Base-by-base conservation (phyloP, 2,797 vertebrate genomes). In the Holocentrus rufus region DNA sequence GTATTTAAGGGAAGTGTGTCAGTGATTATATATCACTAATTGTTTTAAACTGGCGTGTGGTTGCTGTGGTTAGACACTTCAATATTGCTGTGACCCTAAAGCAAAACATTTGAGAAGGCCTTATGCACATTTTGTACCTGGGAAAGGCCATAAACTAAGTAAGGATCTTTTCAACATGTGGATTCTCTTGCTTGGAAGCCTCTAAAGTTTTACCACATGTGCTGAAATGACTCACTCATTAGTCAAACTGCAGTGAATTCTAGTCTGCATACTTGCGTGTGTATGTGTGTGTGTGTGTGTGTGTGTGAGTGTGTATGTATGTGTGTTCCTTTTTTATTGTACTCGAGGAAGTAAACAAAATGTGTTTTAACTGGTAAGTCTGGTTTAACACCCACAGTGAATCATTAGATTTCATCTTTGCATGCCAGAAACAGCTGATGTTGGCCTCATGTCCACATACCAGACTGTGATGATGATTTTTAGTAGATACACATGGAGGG, bases 391-490 rank as follows among this genome's bases (percentile, higher is more conserved):
- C 17, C 17, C 44, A 49, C 42, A 50, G 8, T 1, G 6, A 17
- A 23, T 5, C 7, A 11, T 50, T 31, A 14, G 17, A 50, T 50
- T 11, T 5, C 4, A 42, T 60, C 34, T 42, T 42, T 50, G 17
- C 18, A 31, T 30, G 31, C 22, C 39, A 18, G 14, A 68, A 68
- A 46, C 62, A 61, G 36, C 39, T 72, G 66, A 63, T 62, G 20
- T 34, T 27, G 25, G 25, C 25, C 25, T 34, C 13, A 49, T 57
- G 47, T 17, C 49, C 13, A 7, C 25, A 20, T 22, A 5, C 6
- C 31, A 31, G 18, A 2, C 34, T 13, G 11, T 20, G n/a, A 22
- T 60, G 20, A 60, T 39, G 13, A 55, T 17, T 25, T 55, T 15
- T 5, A 49, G 6, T 1, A 25, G 22, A 25, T 54, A 25, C 5